phyloP scores from a whole-genome alignment of 1,140 invertebrate species.

The Carposina sasakii region DNA sequence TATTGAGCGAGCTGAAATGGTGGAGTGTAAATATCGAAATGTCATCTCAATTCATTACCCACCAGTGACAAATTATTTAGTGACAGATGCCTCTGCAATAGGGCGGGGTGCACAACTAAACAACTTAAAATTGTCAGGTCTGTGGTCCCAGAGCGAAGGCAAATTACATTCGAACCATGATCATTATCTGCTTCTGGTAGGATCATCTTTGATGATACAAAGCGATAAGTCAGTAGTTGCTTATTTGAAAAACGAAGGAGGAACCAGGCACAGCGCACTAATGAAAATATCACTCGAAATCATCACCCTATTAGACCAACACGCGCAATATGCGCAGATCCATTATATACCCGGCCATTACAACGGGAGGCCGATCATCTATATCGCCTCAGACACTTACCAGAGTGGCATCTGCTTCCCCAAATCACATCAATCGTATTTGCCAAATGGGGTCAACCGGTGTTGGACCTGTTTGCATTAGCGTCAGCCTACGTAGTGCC shows the following conservation, averaged over 20 bases:
- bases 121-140: constrained; percentile 9
- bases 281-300: constrained; percentile 27
- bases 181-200: too few relatives aligned
- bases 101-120: constrained; percentile 32
- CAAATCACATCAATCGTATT: not conserved
- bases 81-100: constrained; percentile 31
- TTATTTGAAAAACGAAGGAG: constrained; percentile 27
- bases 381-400: constrained; percentile 10
- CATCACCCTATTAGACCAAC: constrained; percentile 13
- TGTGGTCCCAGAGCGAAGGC: constrained; percentile 25
- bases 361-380: constrained; percentile 37
- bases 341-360: constrained; percentile 21
- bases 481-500: constrained; percentile 18
- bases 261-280: constrained; percentile 27
- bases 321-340: not conserved
- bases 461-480: constrained; percentile 24
- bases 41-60: not conserved
- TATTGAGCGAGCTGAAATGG: not conserved
- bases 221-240: constrained; percentile 32
- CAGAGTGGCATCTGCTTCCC: constrained; percentile 5
- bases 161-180: constrained; percentile 11
- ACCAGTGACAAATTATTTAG: constrained; percentile 14
- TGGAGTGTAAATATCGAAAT: not conserved
- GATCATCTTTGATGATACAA: constrained; percentile 20
- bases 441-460: not conserved